phyloP scores from a whole-genome alignment of 1,140 invertebrate genomes.

The Bombus superbus region DNA sequence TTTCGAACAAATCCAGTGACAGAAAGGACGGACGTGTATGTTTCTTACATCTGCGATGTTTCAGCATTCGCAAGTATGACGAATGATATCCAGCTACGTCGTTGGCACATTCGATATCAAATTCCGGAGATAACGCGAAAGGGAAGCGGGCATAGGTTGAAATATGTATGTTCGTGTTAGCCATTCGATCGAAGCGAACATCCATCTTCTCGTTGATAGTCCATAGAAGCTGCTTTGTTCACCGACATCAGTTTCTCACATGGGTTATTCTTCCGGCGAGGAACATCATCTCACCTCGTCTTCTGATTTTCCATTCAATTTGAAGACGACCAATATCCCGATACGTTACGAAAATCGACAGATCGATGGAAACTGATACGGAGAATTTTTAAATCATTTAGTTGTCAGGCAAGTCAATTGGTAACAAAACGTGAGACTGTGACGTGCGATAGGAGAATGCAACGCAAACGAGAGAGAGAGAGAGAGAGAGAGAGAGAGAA shows the following conservation, averaged over 20 bases:
- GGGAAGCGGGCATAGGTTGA: conserved; percentile 25
- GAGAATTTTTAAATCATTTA: not conserved
- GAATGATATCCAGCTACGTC: not conserved
- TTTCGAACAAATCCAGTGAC: too few relatives aligned
- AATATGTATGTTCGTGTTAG: conserved; percentile 30
- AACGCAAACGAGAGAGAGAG: too few relatives aligned
- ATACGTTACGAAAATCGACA: conserved; percentile 15
- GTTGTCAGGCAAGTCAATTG: not conserved
- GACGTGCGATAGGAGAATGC: not conserved
- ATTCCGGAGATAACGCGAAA: conserved; percentile 42
- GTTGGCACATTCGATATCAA: conserved; percentile 38
- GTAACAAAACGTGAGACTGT: not conserved
- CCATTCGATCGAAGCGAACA: conserved; percentile 35
- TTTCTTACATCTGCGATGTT: not conserved
- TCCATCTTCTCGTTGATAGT: conserved; percentile 44
- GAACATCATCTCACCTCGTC: conserved; percentile 46
- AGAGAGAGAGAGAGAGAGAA: not conserved
- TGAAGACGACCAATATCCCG: conserved; percentile 33
- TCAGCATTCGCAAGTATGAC: conserved; percentile 1
- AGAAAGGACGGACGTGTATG: not conserved
- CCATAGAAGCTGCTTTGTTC: not conserved
- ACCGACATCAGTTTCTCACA: not conserved
- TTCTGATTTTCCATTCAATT: conserved; percentile 64
- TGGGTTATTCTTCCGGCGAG: conserved; percentile 24
- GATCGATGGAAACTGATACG: not conserved